phyloP scores from a whole-genome alignment of 2,888 invertebrate genomes.

The Parnassius apollo region DNA sequence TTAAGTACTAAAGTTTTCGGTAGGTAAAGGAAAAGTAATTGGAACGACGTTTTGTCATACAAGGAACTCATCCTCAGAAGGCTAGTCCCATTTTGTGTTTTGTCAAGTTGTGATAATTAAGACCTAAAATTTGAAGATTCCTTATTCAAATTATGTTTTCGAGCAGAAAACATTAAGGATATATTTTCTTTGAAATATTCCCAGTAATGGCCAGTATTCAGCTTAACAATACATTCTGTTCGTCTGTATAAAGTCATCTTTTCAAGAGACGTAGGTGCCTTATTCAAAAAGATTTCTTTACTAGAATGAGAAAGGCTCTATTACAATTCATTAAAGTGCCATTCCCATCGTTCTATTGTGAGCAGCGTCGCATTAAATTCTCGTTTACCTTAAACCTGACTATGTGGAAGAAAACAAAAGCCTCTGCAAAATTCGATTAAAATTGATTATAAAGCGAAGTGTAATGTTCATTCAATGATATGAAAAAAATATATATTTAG shows the following conservation, averaged over 20 bases:
- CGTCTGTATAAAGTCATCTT: slow-evolving; percentile 63
- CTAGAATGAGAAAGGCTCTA: slow-evolving; percentile 52
- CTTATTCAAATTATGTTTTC: neutral
- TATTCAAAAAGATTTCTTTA: slow-evolving; percentile 62
- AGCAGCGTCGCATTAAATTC: slow-evolving; percentile 55
- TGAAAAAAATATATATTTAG: too few relatives aligned
- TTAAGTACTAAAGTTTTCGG: too few relatives aligned
- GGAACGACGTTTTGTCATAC: too few relatives aligned
- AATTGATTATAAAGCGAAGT: slow-evolving; percentile 14
- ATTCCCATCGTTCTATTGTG: slow-evolving; percentile 66
- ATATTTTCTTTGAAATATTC: slow-evolving; percentile 23
- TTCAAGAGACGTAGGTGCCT: slow-evolving; percentile 62
- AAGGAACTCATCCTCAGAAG: too few relatives aligned
- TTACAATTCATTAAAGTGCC: slow-evolving; percentile 73
- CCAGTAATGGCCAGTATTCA: slow-evolving; percentile 64
- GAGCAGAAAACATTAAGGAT: slow-evolving; percentile 10
- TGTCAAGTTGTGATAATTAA: too few relatives aligned
- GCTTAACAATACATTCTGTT: slow-evolving; percentile 59
- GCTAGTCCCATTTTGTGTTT: too few relatives aligned
- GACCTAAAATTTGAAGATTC: too few relatives aligned
- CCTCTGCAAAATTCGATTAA: slow-evolving; percentile 20
- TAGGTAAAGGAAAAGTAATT: too few relatives aligned
- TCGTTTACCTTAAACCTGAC: slow-evolving; percentile 54
- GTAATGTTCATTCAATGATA: neutral
- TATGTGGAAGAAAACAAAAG: slow-evolving; percentile 19